Evolutionary conservation across 2,797 vertebrate species (phyloP).

Genomic region (Menidia menidia): DNA sequence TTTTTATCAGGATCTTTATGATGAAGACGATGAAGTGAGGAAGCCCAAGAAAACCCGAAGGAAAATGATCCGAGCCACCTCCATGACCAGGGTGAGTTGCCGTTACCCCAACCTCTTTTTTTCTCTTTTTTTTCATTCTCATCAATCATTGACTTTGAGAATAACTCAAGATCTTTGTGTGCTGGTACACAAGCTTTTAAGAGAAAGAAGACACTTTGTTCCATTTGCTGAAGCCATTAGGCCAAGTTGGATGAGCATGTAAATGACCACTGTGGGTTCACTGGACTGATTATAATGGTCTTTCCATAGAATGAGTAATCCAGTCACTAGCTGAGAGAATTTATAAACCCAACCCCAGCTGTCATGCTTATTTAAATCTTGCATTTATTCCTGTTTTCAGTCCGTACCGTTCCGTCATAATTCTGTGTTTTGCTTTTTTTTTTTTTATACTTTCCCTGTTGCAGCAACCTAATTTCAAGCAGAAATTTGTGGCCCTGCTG

Average conservation of each 20-base stretch:
- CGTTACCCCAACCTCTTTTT: not conserved
- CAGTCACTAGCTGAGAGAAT: constrained; percentile 49
- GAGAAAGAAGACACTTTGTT: constrained; percentile 53
- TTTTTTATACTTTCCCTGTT: constrained; percentile 14
- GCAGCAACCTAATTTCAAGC: constrained; percentile 89
- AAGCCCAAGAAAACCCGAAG: constrained; percentile 87
- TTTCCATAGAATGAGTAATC: constrained; percentile 76
- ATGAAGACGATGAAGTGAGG: constrained; percentile 87
- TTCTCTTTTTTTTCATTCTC: constrained; percentile 11
- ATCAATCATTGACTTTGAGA: constrained; percentile 64
- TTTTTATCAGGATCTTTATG: constrained; percentile 83
- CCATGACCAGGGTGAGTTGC: constrained; percentile 84
- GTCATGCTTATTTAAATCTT: constrained; percentile 45
- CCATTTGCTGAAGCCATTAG: constrained; percentile 74
- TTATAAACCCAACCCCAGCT: constrained; percentile 51
- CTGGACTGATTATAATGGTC: constrained; percentile 65
- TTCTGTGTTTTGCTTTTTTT: not conserved
- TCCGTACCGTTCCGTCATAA: not conserved
- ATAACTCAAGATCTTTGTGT: constrained; percentile 47
- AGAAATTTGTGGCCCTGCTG: constrained; percentile 88
- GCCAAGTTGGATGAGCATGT: constrained; percentile 62
- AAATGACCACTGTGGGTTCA: constrained; percentile 66
- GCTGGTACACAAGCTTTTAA: constrained; percentile 62
- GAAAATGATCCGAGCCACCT: constrained; percentile 88
- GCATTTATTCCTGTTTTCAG: constrained; percentile 16